These are phyloP conservation scores for Drosophila tropicalis DNA, from an alignment of 1,140 invertebrate species.

Conservation along the genomic window DNA sequence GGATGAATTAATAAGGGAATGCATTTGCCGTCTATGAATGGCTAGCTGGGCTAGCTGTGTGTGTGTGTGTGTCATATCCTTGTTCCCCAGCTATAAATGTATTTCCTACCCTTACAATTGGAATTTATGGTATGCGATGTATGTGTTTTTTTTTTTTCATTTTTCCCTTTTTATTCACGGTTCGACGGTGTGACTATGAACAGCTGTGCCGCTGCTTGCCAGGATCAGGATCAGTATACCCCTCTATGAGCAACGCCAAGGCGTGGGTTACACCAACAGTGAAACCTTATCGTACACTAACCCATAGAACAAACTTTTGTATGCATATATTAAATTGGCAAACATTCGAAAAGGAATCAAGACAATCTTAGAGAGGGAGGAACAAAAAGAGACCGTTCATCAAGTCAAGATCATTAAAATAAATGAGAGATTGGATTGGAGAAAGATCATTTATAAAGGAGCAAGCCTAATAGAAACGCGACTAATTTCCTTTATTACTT, in stretches of 20 bases:
- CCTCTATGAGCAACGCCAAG: neutral
- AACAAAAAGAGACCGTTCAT: no score
- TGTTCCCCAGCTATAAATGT: slow-evolving; percentile 23
- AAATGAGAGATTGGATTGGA: no score
- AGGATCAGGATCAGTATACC: slow-evolving; percentile 30
- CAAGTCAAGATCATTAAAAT: no score
- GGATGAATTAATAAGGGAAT: slow-evolving; percentile 51
- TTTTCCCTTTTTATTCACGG: slow-evolving; percentile 58
- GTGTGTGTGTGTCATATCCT: slow-evolving; percentile 34
- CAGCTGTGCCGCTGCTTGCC: slow-evolving; percentile 38
- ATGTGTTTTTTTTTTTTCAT: slow-evolving; percentile 56
- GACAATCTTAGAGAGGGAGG: no score
- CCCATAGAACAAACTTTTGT: no score
- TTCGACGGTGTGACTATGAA: slow-evolving; percentile 40
- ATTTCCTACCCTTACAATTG: slow-evolving; percentile 68
- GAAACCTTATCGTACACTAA: slow-evolving; percentile 15
- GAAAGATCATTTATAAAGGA: no score
- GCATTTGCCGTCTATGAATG: slow-evolving; percentile 2
- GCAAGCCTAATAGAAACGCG: no score
- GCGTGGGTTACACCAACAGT: slow-evolving; percentile 10
- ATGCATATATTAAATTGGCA: slow-evolving; percentile 21
- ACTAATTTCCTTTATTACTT: no score
- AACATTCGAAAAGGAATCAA: neutral
- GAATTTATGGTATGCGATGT: slow-evolving; percentile 66
- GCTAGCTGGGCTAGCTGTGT: neutral